Percentiles rank a stretch among this genome's conserved stretches.
These are phyloP conservation scores for Drosophila colorata DNA, from an alignment of 2,888 invertebrate genomes.

Conservation along the genomic window DNA sequence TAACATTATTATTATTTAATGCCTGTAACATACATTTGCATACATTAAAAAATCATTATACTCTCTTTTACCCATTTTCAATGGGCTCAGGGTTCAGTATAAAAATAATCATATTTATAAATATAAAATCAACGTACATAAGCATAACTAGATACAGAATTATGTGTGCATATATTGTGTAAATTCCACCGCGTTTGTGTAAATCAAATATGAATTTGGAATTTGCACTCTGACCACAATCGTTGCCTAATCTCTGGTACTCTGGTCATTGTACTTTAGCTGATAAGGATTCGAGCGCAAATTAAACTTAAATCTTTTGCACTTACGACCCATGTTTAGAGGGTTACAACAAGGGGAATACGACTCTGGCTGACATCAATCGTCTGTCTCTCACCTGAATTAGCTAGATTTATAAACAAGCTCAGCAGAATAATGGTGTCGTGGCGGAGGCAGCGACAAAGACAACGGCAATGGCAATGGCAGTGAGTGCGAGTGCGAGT, in stretches of 20 bases:
- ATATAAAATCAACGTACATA: background rate
- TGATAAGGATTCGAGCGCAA: conserved; percentile 30
- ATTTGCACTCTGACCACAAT: conserved; percentile 47
- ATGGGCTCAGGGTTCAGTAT: no score
- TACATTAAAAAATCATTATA: no score
- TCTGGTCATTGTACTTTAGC: conserved; percentile 3
- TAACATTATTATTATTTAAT: no score
- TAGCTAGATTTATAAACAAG: background rate
- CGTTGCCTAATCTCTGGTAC: conserved; percentile 34
- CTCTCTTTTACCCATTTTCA: no score
- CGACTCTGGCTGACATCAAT: background rate
- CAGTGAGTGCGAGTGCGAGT: conserved; percentile 12
- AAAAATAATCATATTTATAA: background rate
- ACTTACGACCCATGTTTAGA: conserved; percentile 1
- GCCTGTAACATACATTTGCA: no score
- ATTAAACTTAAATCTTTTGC: background rate
- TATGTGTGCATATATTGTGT: background rate
- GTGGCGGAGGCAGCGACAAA: conserved; percentile 22
- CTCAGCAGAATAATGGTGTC: conserved; percentile 35
- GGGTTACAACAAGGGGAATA: background rate
- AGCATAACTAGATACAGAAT: background rate
- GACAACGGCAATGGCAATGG: background rate
- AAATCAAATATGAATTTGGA: conserved; percentile 25
- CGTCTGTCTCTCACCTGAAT: conserved; percentile 21
- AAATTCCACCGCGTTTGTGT: background rate